These are phyloP conservation scores for Luscinia luscinia DNA, from an alignment of 2,797 vertebrate genomes.

Conservation along the genomic window DNA sequence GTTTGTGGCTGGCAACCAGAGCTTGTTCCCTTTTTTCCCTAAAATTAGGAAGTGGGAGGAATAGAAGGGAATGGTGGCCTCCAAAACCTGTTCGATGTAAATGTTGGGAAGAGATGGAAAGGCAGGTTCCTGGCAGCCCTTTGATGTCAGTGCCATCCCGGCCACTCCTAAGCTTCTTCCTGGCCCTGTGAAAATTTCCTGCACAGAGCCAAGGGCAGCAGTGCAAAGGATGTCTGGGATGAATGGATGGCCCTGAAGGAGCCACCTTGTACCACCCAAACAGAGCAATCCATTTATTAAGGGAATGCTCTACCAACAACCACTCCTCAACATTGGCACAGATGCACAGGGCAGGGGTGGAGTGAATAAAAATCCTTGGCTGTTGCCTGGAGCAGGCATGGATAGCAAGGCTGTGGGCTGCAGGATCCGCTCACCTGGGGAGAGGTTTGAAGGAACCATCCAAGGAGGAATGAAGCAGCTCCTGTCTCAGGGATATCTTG, in stretches of 20 bases:
- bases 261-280: not conserved
- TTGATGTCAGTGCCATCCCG: not conserved
- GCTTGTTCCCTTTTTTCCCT: not conserved
- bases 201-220: not conserved
- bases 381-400: not conserved
- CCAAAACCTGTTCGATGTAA: not conserved
- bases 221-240: not conserved
- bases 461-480: not conserved
- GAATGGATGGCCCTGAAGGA: not conserved
- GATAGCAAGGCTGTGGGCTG: not conserved
- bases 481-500: not conserved
- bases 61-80: not conserved
- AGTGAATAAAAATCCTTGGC: not conserved
- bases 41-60: constrained; percentile 48
- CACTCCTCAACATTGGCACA: not conserved
- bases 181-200: not conserved
- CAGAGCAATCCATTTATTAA: not conserved
- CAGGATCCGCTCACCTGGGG: not conserved
- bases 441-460: not conserved
- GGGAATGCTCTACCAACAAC: not conserved
- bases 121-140: not conserved
- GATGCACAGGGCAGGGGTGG: not conserved
- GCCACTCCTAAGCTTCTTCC: not conserved
- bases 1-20: not conserved
- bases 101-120: not conserved